Conservation (phyloP, 2,888 invertebrate species). For the Mongoloraphidia duomilia region DNA sequence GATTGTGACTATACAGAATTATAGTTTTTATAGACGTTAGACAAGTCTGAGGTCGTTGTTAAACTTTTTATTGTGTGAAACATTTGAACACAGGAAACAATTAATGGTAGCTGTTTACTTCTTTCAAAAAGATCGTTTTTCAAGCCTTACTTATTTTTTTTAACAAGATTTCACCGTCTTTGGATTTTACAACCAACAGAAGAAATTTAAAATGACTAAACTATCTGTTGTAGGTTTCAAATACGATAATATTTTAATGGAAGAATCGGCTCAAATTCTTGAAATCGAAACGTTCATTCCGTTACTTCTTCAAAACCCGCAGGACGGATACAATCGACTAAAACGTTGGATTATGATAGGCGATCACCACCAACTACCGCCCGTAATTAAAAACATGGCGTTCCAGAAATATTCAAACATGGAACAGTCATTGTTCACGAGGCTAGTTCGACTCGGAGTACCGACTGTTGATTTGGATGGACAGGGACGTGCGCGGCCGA, state of each 20-base stretch:
- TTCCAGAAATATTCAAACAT: constrained; percentile 99
- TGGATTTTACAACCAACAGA: too few relatives aligned
- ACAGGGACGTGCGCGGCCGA: constrained; percentile 87
- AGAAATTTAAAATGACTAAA: too few relatives aligned
- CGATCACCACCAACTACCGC: constrained; percentile 97
- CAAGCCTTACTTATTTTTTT: too few relatives aligned
- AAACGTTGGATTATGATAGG: constrained; percentile 99
- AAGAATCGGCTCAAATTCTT: constrained; percentile 96
- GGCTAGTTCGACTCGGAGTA: constrained; percentile 90
- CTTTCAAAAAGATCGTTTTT: too few relatives aligned
- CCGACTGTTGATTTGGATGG: constrained; percentile 96
- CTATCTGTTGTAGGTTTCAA: constrained; percentile 52
- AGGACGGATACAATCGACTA: constrained; percentile 87
- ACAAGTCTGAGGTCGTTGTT: too few relatives aligned
- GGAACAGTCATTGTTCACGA: constrained; percentile 97
- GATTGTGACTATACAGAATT: too few relatives aligned
- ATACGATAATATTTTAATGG: constrained; percentile 99
- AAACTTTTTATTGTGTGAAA: too few relatives aligned
- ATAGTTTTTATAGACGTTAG: too few relatives aligned
- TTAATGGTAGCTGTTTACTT: too few relatives aligned
- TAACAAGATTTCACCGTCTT: too few relatives aligned
- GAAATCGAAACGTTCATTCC: constrained; percentile 99
- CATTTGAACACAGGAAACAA: too few relatives aligned
- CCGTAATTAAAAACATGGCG: constrained; percentile 99
- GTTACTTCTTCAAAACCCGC: constrained; percentile 91